These are phyloP conservation scores for Trinectes maculatus DNA, from an alignment of 2,113 vertebrate species.

Conservation along the genomic window DNA sequence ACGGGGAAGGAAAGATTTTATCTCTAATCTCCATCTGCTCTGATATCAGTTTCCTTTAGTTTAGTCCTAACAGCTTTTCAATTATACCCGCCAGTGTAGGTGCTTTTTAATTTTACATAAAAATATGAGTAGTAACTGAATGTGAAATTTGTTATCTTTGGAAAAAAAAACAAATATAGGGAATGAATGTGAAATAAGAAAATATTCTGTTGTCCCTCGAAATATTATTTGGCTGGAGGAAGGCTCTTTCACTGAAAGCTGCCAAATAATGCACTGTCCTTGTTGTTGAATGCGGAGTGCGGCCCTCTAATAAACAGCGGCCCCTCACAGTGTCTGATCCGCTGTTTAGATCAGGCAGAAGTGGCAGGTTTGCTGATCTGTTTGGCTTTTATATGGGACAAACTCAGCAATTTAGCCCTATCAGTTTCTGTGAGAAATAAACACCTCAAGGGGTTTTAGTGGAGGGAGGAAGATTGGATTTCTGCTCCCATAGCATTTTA, in stretches of 20 bases:
- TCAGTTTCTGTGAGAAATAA: neutral
- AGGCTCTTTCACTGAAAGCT: neutral
- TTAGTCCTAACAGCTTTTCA: constrained; percentile 18
- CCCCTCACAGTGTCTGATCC: neutral
- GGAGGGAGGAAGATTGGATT: neutral
- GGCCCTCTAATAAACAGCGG: neutral
- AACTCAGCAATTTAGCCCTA: neutral
- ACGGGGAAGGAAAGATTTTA: too few species aligned
- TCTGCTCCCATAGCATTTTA: constrained; percentile 7
- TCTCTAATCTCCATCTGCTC: neutral
- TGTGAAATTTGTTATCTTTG: too few species aligned
- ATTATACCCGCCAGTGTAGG: too few species aligned
- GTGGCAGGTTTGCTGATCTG: neutral
- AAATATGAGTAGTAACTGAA: too few species aligned
- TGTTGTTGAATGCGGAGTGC: neutral
- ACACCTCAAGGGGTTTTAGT: neutral
- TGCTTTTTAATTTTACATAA: too few species aligned
- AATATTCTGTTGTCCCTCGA: too few species aligned
- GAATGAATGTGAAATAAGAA: too few species aligned
- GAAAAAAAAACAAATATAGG: too few species aligned
- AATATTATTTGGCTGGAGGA: too few species aligned
- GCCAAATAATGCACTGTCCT: neutral
- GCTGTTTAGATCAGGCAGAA: neutral
- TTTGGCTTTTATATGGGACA: constrained; percentile 21
- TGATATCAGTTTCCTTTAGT: constrained; percentile 12